phyloP scores from a whole-genome alignment of 2,888 invertebrate genomes.

The Chalcosyrphus nemorum region DNA sequence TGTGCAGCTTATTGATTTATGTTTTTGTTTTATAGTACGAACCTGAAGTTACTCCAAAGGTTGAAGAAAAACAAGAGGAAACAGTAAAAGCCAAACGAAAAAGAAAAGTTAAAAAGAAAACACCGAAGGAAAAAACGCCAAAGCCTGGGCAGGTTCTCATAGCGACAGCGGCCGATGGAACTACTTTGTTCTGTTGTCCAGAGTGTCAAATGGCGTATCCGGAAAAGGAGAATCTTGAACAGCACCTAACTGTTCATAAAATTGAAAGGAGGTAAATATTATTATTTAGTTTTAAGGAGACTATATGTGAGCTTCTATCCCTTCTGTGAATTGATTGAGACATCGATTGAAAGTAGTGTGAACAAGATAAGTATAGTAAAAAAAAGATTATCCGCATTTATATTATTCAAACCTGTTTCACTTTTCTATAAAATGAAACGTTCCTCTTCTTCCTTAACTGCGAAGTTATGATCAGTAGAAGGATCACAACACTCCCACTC shows the following conservation, averaged over 20 bases:
- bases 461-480: no score
- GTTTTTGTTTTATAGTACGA: slow-evolving; percentile 75
- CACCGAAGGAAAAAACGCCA: slow-evolving; percentile 89
- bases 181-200: slow-evolving; percentile 89
- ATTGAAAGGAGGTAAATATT: slow-evolving; percentile 86
- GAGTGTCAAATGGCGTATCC: slow-evolving; percentile 92
- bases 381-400: no score
- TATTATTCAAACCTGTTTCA: no score
- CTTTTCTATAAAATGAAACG: no score
- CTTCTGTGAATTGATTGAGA: no score
- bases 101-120: slow-evolving; percentile 91
- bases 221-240: slow-evolving; percentile 90
- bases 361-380: no score
- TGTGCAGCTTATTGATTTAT: no score
- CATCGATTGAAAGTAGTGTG: no score
- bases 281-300: neutral
- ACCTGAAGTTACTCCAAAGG: slow-evolving; percentile 80
- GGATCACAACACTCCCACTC: no score
- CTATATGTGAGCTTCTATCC: no score
- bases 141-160: slow-evolving; percentile 91
- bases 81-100: slow-evolving; percentile 81
- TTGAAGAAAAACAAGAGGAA: slow-evolving; percentile 55
- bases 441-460: no score
- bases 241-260: slow-evolving; percentile 89
- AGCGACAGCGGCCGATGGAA: slow-evolving; percentile 88